These are phyloP conservation scores for Calcarius lapponicus DNA, from an alignment of 2,797 vertebrate species.

Conservation along the genomic window DNA sequence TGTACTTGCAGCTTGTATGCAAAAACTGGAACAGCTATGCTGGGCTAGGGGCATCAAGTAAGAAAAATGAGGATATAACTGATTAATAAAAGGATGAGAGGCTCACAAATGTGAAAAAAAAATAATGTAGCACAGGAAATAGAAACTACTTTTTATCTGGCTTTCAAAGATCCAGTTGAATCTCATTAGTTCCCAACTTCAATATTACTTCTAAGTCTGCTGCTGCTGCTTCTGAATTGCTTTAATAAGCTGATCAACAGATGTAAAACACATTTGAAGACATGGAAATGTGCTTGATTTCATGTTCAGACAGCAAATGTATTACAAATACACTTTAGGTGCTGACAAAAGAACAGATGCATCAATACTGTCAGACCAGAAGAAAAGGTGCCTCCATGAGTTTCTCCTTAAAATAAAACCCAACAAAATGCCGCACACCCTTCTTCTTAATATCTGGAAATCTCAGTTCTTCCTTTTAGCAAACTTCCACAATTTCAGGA, in stretches of 20 bases:
- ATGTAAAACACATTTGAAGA: not conserved
- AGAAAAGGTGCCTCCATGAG: not conserved
- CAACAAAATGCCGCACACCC: accelerated
- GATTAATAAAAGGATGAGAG: not conserved
- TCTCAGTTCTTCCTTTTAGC: not conserved
- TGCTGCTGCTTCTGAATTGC: not conserved
- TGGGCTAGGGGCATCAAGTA: not conserved
- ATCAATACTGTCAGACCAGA: not conserved
- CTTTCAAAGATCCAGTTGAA: not conserved
- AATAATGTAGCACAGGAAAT: not conserved
- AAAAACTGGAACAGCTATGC: not conserved
- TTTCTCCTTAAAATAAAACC: not conserved
- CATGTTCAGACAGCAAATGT: not conserved
- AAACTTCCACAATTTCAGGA: not conserved
- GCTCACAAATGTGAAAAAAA: not conserved
- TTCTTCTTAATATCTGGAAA: not conserved
- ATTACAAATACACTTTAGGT: not conserved
- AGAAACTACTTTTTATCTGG: not conserved
- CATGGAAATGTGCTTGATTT: not conserved
- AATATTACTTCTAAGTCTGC: not conserved
- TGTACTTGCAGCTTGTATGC: not conserved
- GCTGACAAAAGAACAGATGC: not conserved
- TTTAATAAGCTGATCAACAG: not conserved
- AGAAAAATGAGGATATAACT: not conserved
- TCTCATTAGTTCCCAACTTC: not conserved